Evolutionary conservation across 2,888 invertebrate species (phyloP).

Genomic region (Pegoplata infirma): DNA sequence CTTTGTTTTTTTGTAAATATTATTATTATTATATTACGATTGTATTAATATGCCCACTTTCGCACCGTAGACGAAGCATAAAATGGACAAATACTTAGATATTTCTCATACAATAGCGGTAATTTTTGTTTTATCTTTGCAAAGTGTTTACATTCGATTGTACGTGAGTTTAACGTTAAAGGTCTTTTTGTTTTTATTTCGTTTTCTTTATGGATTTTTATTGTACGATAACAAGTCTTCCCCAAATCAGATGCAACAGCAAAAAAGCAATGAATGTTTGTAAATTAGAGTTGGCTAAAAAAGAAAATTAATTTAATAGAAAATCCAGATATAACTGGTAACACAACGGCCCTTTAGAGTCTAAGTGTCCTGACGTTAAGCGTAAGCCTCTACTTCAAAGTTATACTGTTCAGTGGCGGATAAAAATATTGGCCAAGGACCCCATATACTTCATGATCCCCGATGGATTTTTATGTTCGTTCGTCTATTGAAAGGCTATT

Average conservation of each 20-base stretch:
- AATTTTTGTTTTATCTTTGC: constrained; percentile 50
- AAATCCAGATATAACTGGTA: too few species aligned
- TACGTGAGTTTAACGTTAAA: constrained; percentile 55
- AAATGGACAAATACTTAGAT: constrained; percentile 23
- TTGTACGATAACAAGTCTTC: constrained; percentile 27
- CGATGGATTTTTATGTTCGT: too few species aligned
- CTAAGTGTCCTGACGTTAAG: too few species aligned
- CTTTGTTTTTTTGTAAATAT: too few species aligned
- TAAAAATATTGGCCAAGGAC: too few species aligned
- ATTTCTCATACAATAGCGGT: constrained; percentile 46
- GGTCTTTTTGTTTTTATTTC: constrained; percentile 20
- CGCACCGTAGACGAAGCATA: constrained; percentile 33
- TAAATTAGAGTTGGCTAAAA: too few species aligned
- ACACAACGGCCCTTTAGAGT: too few species aligned
- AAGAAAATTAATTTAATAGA: too few species aligned
- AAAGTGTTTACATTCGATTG: constrained; percentile 50
- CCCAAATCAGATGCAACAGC: constrained; percentile 29
- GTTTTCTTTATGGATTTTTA: constrained; percentile 16
- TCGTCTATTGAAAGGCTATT: too few species aligned
- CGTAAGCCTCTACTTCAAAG: too few species aligned
- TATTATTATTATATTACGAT: neutral
- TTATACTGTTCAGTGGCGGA: too few species aligned
- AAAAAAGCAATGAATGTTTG: constrained; percentile 4
- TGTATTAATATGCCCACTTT: constrained; percentile 24
- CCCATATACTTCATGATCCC: too few species aligned